Evolutionary conservation across 1,140 invertebrate species (phyloP).

Genomic region (Macrocentrus cingulum): DNA sequence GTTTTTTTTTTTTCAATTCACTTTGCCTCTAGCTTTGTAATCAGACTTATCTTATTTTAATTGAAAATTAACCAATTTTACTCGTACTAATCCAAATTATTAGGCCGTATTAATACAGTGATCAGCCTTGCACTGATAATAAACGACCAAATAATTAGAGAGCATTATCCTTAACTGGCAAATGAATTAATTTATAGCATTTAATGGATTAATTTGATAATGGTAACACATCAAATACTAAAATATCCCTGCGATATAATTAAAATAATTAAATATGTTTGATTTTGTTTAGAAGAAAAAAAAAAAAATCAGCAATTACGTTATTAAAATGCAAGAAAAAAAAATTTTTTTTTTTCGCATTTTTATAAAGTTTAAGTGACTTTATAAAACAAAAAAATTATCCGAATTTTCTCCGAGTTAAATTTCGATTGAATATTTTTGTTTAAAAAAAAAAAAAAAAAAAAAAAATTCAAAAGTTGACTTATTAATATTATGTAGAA

Average conservation of each 20-base stretch:
- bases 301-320: too few relatives aligned
- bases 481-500: too few relatives aligned
- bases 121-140: background rate
- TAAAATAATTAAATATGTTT: slow-evolving; percentile 11
- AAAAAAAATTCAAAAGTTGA: background rate
- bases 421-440: too few relatives aligned
- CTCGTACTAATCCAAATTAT: background rate
- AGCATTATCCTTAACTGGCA: background rate
- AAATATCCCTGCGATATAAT: background rate
- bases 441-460: background rate
- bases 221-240: background rate
- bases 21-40: too few relatives aligned
- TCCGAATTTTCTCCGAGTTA: too few relatives aligned
- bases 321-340: too few relatives aligned
- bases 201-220: background rate
- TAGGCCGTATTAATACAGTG: background rate
- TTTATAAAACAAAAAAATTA: too few relatives aligned
- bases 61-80: background rate
- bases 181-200: background rate
- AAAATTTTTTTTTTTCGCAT: too few relatives aligned
- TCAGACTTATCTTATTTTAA: background rate
- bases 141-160: background rate
- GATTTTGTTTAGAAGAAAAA: background rate
- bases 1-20: too few relatives aligned
- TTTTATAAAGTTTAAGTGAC: too few relatives aligned